Base-by-base conservation (phyloP, 2,113 vertebrate species). In the Lophochroa leadbeateri region DNA sequence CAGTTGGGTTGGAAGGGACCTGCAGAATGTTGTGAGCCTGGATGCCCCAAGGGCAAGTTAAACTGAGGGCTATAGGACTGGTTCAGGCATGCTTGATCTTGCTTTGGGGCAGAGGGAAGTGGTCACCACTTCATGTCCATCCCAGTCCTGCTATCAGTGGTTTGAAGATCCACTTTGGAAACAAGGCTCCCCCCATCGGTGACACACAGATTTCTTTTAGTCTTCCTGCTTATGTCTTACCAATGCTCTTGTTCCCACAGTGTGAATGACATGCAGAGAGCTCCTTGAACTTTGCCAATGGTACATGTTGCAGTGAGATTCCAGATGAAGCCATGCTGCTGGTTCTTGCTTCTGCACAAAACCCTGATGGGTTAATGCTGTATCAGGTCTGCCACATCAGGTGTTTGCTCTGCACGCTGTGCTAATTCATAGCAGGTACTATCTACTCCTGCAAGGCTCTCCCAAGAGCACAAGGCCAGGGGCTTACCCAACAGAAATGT, bases 101-200 rank as follows among this genome's bases (percentile, higher is more conserved):
- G 60, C 61, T 74, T 68, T 89, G 69, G 35, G 80, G 55, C 77
- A 64, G 58, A 84, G 33, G 55, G 86, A 93, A 94, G 76, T 64
- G 65, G 88, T 97, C 72, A 80, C 35, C 46, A 84, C 13, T 46
- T 83, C 49, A 13, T 28, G 49, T 84, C 77, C 72, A 91, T 84
- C 39, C 33, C 65, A 88, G 1, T 71, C 49, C 19, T 2, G 0
- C 39, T 83, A 2, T 63, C 53, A 11, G 64, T 25, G 58, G 43
- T 88, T 94, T 84, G 60, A 83, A 77, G 86, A 78, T 68, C 88
- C 69, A 69, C 77, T 89, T 15, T 64, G 77, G 77, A 94, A 97
- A 95, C 69, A 78, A 84, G 86, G 24, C 74, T 3, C 64, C 89
- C 94, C 77, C 88, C 89, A 49, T 31, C 0, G 1, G 49, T 93